Evolutionary conservation across 1,140 invertebrate species (phyloP).

Genomic region (Brachionus plicatilis): DNA sequence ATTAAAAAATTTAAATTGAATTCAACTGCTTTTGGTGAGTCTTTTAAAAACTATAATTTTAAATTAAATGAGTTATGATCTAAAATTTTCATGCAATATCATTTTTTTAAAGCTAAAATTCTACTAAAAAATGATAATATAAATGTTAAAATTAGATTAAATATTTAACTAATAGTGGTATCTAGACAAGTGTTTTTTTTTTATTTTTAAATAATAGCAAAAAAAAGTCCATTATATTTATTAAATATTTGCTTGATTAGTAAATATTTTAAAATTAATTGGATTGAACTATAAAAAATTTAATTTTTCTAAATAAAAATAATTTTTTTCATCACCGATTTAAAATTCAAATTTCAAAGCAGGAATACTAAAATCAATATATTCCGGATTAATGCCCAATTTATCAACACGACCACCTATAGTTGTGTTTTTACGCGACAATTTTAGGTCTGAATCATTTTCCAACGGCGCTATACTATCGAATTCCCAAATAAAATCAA

Average conservation of each 20-base stretch:
- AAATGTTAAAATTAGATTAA: neutral
- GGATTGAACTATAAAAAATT: neutral
- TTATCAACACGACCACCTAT: neutral
- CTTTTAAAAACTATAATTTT: no score
- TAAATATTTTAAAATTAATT: neutral
- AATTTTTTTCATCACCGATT: neutral
- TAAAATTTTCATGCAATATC: neutral
- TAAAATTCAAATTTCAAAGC: neutral
- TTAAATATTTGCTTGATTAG: conserved; percentile 16
- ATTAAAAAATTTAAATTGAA: no score
- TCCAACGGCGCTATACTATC: neutral
- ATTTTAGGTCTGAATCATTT: neutral
- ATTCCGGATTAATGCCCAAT: neutral
- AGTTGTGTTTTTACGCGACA: neutral
- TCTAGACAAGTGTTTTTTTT: neutral
- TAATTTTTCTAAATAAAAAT: neutral
- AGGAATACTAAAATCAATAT: neutral
- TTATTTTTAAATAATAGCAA: neutral
- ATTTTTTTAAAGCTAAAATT: neutral
- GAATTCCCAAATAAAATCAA: neutral
- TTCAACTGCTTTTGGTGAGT: no score
- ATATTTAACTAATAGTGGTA: neutral
- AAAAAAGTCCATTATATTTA: neutral
- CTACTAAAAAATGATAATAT: neutral
- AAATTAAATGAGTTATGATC: no score